Conservation (phyloP, 1,140 invertebrate species). For the Sitodiplosis mosellana region DNA sequence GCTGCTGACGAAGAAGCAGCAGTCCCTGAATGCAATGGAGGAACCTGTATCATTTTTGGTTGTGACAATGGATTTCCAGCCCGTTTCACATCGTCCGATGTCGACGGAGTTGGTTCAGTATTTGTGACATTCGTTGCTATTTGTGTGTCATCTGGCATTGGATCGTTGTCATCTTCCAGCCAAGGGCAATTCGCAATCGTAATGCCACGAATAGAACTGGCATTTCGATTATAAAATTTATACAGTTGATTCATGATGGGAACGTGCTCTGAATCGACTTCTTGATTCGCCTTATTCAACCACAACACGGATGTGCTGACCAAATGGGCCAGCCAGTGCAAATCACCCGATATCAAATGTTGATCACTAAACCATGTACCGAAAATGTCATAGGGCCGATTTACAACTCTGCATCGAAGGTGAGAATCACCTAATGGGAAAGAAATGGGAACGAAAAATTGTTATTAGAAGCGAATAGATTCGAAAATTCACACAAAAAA, state of each 20-base stretch:
- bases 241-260: constrained; percentile 64
- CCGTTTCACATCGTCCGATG: not conserved
- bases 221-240: constrained; percentile 67
- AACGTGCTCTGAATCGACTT: constrained; percentile 59
- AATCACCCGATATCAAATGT: constrained; percentile 61
- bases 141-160: not conserved
- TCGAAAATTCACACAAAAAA: too few relatives aligned
- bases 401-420: constrained; percentile 61
- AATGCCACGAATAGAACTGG: constrained; percentile 37
- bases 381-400: constrained; percentile 80
- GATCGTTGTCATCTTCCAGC: constrained; percentile 10
- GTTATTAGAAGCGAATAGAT: not conserved
- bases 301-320: constrained; percentile 62
- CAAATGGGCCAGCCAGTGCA: constrained; percentile 61
- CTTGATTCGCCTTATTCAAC: constrained; percentile 71
- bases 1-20: not conserved
- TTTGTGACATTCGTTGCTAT: not conserved
- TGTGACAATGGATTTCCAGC: constrained; percentile 2
- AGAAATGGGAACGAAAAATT: not conserved
- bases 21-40: too few relatives aligned
- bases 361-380: constrained; percentile 77
- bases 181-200: constrained; percentile 26
- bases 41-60: not conserved
- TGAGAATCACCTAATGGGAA: constrained; percentile 38
- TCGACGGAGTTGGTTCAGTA: not conserved